Evolutionary conservation across 2,113 vertebrate species (phyloP).

Genomic region (Chinchilla lanigera): DNA sequence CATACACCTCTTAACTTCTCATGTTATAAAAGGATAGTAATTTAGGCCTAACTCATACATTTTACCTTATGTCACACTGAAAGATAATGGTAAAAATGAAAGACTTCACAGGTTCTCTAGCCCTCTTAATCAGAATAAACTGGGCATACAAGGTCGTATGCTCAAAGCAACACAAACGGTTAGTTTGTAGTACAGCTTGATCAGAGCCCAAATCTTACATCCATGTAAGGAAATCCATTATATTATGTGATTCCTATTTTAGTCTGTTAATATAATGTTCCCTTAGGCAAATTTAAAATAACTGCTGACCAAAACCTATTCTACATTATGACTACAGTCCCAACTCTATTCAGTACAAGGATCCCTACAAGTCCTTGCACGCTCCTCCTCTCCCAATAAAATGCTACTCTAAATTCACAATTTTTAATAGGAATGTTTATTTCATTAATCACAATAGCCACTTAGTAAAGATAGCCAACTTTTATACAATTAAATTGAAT

Average conservation of each 20-base stretch:
- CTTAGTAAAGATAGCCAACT: conserved; percentile 11
- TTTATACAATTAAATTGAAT: not conserved
- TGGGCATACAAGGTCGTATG: conserved; percentile 24
- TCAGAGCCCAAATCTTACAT: not conserved
- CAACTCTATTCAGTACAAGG: not conserved
- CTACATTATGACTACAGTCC: not conserved
- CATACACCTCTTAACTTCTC: not conserved
- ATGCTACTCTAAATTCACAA: conserved; percentile 4
- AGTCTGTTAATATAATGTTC: not conserved
- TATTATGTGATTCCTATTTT: not conserved
- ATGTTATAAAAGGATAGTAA: not conserved
- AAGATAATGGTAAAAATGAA: conserved; percentile 25
- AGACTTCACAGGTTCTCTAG: not conserved
- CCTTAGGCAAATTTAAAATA: not conserved
- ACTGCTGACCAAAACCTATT: not conserved
- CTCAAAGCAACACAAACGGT: not conserved
- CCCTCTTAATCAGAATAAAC: conserved; percentile 23
- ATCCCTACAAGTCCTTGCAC: not conserved
- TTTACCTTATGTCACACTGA: conserved; percentile 7
- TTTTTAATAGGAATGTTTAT: conserved; percentile 8
- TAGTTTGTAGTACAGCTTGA: not conserved
- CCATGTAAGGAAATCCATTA: not conserved
- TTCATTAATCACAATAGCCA: conserved; percentile 20
- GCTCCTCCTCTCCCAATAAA: conserved; percentile 46
- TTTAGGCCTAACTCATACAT: not conserved